Evolutionary conservation across 2,113 vertebrate genomes (phyloP).

Genomic region (Oriolus oriolus): DNA sequence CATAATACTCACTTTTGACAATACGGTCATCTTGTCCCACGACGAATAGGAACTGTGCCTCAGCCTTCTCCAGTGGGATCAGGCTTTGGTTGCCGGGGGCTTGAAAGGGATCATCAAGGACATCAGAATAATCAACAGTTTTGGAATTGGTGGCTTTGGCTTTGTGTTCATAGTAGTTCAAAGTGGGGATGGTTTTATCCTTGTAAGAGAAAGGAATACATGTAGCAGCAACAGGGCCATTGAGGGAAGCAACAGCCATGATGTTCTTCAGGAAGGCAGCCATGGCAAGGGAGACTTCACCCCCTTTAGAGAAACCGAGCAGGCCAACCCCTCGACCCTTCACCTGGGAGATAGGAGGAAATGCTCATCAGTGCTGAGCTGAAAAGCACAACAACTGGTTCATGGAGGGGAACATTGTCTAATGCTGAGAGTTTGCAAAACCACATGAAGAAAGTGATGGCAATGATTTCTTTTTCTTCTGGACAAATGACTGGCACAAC

Average conservation of each 20-base stretch:
- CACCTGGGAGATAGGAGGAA: constrained; percentile 22
- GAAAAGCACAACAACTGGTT: not conserved
- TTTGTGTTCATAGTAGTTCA: not conserved
- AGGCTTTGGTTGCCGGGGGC: constrained; percentile 54
- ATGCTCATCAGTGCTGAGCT: not conserved
- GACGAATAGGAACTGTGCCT: constrained; percentile 75
- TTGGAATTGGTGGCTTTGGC: constrained; percentile 36
- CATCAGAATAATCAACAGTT: constrained; percentile 28
- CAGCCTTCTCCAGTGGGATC: constrained; percentile 76
- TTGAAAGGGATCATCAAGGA: constrained; percentile 46
- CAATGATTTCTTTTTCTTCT: not conserved
- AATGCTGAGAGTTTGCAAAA: not conserved
- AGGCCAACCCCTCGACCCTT: constrained; percentile 70
- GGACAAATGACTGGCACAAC: not conserved
- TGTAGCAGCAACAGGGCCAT: constrained; percentile 24
- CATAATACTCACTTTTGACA: constrained; percentile 70
- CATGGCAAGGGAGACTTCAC: constrained; percentile 75
- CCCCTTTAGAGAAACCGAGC: constrained; percentile 79
- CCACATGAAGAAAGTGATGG: not conserved
- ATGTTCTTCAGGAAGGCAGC: constrained; percentile 76
- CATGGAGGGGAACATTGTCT: not conserved
- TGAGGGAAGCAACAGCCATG: constrained; percentile 67
- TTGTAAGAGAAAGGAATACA: constrained; percentile 36
- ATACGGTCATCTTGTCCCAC: constrained; percentile 75
- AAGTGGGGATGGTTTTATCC: constrained; percentile 45